phyloP scores from a whole-genome alignment of 1,140 invertebrate genomes.

The Drosophila oshimai region DNA sequence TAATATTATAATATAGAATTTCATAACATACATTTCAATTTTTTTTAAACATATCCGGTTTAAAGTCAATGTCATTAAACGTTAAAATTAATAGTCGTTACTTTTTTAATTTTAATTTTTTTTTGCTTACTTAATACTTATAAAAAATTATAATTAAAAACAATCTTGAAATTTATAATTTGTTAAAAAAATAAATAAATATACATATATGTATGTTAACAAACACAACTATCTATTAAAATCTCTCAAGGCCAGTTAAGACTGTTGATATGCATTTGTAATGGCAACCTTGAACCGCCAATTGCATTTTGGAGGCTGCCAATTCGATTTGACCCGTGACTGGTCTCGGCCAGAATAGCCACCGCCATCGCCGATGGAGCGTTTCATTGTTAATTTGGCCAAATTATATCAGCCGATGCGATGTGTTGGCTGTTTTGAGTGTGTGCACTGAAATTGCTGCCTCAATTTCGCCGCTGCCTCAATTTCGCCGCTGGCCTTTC shows the following conservation, averaged over 20 bases:
- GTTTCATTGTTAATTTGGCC: slow-evolving; percentile 60
- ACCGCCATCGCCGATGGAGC: slow-evolving; percentile 32
- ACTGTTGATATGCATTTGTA: slow-evolving; percentile 20
- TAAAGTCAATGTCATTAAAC: no score
- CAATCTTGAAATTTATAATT: neutral
- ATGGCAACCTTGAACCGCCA: slow-evolving; percentile 52
- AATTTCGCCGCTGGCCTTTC: slow-evolving; percentile 21
- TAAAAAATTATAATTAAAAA: no score
- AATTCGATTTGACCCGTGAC: slow-evolving; percentile 50
- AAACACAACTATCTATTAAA: no score
- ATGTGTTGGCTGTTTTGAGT: neutral
- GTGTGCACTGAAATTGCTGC: neutral
- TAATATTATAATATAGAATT: no score
- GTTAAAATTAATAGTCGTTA: no score
- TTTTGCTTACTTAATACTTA: no score
- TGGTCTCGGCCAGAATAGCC: slow-evolving; percentile 17
- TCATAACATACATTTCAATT: no score
- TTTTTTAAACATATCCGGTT: no score
- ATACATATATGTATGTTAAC: no score
- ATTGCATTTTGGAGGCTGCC: slow-evolving; percentile 46
- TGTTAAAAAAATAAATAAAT: neutral
- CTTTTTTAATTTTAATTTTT: no score
- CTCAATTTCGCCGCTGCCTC: slow-evolving; percentile 38
- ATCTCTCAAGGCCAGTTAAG: neutral
- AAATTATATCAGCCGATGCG: slow-evolving; percentile 46